Evolutionary conservation across 1,140 invertebrate species (phyloP), one percentile per base, ranked within the genome.

Genomic region (Pogonomyrmex barbatus): DNA sequence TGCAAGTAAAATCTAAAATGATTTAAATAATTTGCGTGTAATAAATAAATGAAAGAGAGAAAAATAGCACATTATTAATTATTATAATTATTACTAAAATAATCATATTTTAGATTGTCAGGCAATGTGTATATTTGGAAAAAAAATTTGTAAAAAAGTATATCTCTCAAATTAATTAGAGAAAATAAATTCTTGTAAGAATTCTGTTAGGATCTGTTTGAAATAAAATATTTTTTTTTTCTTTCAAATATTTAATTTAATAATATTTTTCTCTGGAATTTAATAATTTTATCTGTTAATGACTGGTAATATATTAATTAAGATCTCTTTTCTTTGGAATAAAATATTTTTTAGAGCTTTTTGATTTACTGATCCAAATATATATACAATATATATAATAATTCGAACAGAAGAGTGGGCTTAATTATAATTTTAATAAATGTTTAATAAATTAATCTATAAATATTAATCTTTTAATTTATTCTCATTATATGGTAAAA

Each of bases 391-490:
- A 24, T 24, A 24, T 24, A 24, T 24, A 24, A 24, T 24, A 24
- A 24, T 24, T 24, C 24, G 24, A 24, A 24, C 24, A 24, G 24
- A 24, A 24, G 24, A 24, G 24, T 24, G 24, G 24, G 24, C 24
- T 75, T 10, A 33, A 71, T 33, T 52, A 5, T 12, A 68, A 70
- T 52, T 71, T 71, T 36, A 14, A n/a, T 33, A 73, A 14, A n/a
- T 33, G 54, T 9, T 54, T 54, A 12, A 56, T 24, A 36, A 2
- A 75, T 9, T 1, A 4, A 39, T 60, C 2, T 14, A 3, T 47
- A 30, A 33, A 6, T 5, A 14, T 73, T 73, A 39, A 2, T 75
- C 58, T 75, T 5, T n/a, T 2, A 17, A 4, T 39, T 36, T 73
- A 39, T 77, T 17, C 2, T 14, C 9, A 17, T 54, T 54, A 54